Percentiles rank a stretch among this genome's conserved stretches.
These are phyloP conservation scores for Portunus trituberculatus DNA, from an alignment of 1,140 invertebrate species.

Conservation along the genomic window DNA sequence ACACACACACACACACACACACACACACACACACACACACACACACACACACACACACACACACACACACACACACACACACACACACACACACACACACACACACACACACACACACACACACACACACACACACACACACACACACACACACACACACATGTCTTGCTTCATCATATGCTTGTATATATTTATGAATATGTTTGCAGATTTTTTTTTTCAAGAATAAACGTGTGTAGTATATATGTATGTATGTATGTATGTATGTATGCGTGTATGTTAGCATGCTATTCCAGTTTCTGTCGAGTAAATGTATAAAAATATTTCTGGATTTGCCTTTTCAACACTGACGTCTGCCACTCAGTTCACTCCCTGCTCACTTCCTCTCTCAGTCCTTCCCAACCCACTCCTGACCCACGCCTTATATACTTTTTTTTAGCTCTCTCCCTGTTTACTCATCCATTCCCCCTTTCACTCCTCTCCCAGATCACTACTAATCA, in stretches of 20 bases:
- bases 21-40: too few relatives aligned
- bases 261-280: background rate
- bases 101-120: slow-evolving; percentile 14
- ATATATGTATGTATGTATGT: slow-evolving; percentile 19
- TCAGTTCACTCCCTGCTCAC: background rate
- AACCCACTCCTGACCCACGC: background rate
- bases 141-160: background rate
- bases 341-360: background rate
- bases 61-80: slow-evolving; percentile 14
- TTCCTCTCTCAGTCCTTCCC: too few relatives aligned
- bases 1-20: background rate
- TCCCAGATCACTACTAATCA: background rate
- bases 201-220: background rate
- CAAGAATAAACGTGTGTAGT: background rate
- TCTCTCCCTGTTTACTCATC: background rate
- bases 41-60: background rate
- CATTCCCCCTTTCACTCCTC: background rate
- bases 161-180: too few relatives aligned
- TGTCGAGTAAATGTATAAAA: too few relatives aligned
- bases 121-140: slow-evolving; percentile 20
- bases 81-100: slow-evolving; percentile 20
- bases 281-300: background rate
- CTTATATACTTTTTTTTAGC: background rate
- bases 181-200: background rate
- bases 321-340: too few relatives aligned